These are phyloP conservation scores for Polymixis lichenea DNA, from an alignment of 2,888 invertebrate genomes.

Conservation along the genomic window DNA sequence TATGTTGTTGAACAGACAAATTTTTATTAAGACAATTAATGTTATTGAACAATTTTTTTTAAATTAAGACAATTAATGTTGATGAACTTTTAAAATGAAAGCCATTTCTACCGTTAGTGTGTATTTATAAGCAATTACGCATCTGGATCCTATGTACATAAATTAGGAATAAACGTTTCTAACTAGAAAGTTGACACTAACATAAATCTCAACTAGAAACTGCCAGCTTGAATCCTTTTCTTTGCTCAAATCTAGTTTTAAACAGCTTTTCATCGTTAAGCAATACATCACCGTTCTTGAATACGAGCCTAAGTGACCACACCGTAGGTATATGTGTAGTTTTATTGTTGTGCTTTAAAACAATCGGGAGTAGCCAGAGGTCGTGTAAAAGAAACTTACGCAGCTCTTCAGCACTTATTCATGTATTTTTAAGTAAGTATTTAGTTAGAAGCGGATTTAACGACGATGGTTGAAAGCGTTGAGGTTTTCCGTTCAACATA, in stretches of 20 bases:
- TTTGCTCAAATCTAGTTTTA: neutral
- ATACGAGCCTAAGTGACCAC: neutral
- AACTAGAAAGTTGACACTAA: neutral
- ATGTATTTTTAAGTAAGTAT: conserved; percentile 19
- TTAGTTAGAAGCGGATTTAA: conserved; percentile 11
- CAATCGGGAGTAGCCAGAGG: neutral
- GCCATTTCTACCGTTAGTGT: too few species aligned
- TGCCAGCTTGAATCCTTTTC: neutral
- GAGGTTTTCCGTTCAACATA: neutral
- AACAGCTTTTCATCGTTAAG: neutral
- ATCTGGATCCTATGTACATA: neutral
- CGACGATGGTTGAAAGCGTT: neutral
- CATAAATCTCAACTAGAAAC: neutral
- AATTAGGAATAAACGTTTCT: neutral
- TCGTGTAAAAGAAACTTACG: neutral
- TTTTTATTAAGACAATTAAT: too few species aligned
- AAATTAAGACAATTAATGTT: too few species aligned
- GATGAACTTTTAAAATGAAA: too few species aligned
- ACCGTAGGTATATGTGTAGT: neutral
- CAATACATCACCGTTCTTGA: neutral
- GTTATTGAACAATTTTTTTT: too few species aligned
- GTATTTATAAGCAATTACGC: too few species aligned
- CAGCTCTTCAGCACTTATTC: neutral
- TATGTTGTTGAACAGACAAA: too few species aligned
- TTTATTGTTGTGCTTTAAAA: conserved; percentile 8